These are phyloP conservation scores for Drosophila cognata DNA, from an alignment of 2,888 invertebrate species.

Conservation along the genomic window DNA sequence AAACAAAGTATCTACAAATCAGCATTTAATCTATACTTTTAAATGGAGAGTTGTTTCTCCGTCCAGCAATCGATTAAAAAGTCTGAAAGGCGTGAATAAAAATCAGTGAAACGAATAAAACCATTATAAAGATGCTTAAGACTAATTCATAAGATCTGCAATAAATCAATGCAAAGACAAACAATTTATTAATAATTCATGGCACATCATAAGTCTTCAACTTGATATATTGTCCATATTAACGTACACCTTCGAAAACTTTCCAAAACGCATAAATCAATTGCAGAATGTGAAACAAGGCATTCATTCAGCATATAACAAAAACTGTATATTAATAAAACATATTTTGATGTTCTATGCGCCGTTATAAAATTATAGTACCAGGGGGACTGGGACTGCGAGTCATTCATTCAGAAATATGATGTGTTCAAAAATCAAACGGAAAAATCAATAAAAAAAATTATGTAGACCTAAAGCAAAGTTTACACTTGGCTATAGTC, in stretches of 20 bases:
- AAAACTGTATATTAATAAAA: constrained; percentile 20
- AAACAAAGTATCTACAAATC: neutral
- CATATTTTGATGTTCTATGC: constrained; percentile 25
- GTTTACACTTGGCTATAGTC: constrained; percentile 24
- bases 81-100: neutral
- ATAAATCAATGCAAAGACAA: constrained; percentile 44
- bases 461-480: constrained; percentile 11
- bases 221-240: constrained; percentile 25
- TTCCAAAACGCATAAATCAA: constrained; percentile 45
- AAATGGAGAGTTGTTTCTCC: neutral
- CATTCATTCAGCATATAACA: constrained; percentile 25
- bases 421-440: constrained; percentile 21
- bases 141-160: constrained; percentile 1
- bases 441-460: constrained; percentile 30
- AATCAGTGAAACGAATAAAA: neutral
- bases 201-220: constrained; percentile 16
- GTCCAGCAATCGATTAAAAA: neutral
- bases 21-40: neutral
- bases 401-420: constrained; percentile 38
- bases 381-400: constrained; percentile 37
- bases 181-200: constrained; percentile 16
- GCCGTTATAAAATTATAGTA: constrained; percentile 21
- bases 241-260: constrained; percentile 17
- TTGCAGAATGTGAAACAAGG: constrained; percentile 19
- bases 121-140: constrained; percentile 7